Percentiles rank a stretch among this genome's conserved stretches.
Evolutionary conservation across 2,888 invertebrate genomes (phyloP).

Genomic region (Drosophila ezoana): DNA sequence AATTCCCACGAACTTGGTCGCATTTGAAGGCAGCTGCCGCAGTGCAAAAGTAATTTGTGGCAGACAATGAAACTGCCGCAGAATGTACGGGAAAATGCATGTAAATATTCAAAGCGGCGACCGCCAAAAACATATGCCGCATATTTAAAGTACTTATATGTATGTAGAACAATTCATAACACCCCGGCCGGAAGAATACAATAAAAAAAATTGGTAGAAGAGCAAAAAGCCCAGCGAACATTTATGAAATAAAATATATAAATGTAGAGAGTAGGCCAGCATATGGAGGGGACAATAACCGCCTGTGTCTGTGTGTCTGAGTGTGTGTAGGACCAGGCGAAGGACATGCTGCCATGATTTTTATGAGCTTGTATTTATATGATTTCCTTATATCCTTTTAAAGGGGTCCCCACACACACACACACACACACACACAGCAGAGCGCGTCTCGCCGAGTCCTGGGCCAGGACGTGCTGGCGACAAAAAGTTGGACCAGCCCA

Average conservation of each 20-base stretch:
- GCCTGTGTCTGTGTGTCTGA: conserved; percentile 20
- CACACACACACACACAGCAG: conserved; percentile 4
- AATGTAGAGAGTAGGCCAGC: conserved; percentile 49
- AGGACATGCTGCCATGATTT: conserved; percentile 75
- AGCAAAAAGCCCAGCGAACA: conserved; percentile 9
- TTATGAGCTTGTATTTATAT: conserved; percentile 80
- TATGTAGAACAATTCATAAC: conserved; percentile 67
- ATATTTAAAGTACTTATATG: conserved; percentile 63
- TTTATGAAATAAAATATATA: conserved; percentile 28
- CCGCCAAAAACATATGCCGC: conserved; percentile 60
- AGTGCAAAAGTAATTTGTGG: conserved; percentile 56
- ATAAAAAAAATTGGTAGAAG: neutral
- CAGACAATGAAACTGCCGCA: conserved; percentile 48
- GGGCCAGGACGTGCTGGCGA: conserved; percentile 45
- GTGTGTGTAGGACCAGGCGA: conserved; percentile 7
- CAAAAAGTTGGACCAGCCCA: conserved; percentile 51
- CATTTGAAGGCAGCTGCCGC: conserved; percentile 47
- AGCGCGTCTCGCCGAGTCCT: conserved; percentile 38
- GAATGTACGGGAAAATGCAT: conserved; percentile 37
- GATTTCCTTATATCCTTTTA: conserved; percentile 70
- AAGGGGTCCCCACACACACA: conserved; percentile 8
- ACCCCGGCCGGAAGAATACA: conserved; percentile 26
- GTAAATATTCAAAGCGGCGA: conserved; percentile 58
- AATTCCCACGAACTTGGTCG: conserved; percentile 19
- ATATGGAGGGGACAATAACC: conserved; percentile 71